These are phyloP conservation scores for mouse (Mus musculus) DNA, from an alignment of 2,113 vertebrate species.

Conservation along the genomic window GRCm39 chrX:19129501-19130000, in stretches of 20 bases:
- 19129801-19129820: not conserved
- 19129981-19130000: slow-evolving; percentile 3
- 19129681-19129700: not conserved
- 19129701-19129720: slow-evolving; percentile 43
- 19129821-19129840: slow-evolving; percentile 18
- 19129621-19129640: not conserved
- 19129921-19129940: slow-evolving; percentile 26
- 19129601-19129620: not conserved
- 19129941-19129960: not conserved
- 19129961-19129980: slow-evolving; percentile 32
- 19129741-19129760: not conserved
- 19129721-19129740: slow-evolving; percentile 10
- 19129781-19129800: not conserved
- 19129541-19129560: not conserved
- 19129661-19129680: slow-evolving; percentile 26
- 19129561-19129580: not conserved
- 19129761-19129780: not conserved
- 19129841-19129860: not conserved
- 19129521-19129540: not conserved
- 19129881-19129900: not conserved
- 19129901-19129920: not conserved
- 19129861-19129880: slow-evolving; percentile 3
- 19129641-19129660: slow-evolving; percentile 11
- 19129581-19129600: not conserved
- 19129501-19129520: slow-evolving; percentile 33